Conservation (phyloP, 2,113 vertebrate species). For the Crotalus horridus region DNA sequence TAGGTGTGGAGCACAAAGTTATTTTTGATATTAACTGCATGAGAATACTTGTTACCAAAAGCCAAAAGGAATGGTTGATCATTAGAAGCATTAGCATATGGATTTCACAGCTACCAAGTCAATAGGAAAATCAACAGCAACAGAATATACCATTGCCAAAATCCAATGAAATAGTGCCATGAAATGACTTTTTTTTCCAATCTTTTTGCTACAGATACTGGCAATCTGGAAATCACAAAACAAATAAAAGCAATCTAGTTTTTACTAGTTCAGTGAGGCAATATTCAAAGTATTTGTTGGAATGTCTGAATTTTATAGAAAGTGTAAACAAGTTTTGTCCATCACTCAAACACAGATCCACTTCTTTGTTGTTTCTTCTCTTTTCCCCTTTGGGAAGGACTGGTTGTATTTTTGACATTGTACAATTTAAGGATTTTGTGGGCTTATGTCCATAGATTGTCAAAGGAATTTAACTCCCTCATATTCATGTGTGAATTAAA, state of each 20-base stretch:
- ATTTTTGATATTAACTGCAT: conserved; percentile 91
- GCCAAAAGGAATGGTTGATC: conserved; percentile 96
- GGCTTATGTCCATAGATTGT: conserved; percentile 34
- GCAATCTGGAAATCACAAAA: conserved; percentile 49
- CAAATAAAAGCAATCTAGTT: conserved; percentile 65
- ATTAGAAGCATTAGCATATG: conserved; percentile 94
- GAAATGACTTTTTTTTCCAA: conserved; percentile 22
- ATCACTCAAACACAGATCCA: conserved; percentile 34
- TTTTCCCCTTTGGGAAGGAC: conserved; percentile 49
- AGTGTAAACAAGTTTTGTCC: conserved; percentile 32
- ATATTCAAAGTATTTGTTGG: conserved; percentile 64
- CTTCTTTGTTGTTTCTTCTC: conserved; percentile 48
- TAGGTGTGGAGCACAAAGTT: conserved; percentile 90
- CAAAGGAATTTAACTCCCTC: conserved; percentile 46
- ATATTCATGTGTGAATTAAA: conserved; percentile 38
- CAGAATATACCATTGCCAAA: conserved; percentile 34
- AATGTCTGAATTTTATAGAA: conserved; percentile 67
- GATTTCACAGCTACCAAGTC: conserved; percentile 81
- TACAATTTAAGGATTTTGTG: conserved; percentile 25
- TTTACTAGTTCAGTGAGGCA: conserved; percentile 64
- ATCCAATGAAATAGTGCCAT: conserved; percentile 39
- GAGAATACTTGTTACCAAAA: conserved; percentile 89
- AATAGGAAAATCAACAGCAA: conserved; percentile 53
- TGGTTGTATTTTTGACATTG: conserved; percentile 10
- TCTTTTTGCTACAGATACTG: conserved; percentile 39